Conservation (phyloP, 2,797 vertebrate species). For the Craterocephalus amniculus region DNA sequence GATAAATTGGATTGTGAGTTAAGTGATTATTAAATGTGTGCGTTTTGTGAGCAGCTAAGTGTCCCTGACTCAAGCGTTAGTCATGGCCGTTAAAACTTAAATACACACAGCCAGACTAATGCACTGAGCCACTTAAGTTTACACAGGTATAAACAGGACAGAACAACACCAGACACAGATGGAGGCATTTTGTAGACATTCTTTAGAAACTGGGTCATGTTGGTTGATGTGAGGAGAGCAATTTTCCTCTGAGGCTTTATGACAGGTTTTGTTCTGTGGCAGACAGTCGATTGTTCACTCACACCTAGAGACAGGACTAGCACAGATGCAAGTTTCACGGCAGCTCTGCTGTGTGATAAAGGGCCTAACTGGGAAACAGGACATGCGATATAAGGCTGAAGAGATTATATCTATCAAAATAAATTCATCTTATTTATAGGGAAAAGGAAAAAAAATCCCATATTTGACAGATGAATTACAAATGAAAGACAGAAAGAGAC, state of each 20-base stretch:
- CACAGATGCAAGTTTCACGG: background rate
- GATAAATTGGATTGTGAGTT: conserved; percentile 16
- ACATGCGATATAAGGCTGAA: background rate
- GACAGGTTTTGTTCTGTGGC: conserved; percentile 9
- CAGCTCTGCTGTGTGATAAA: conserved; percentile 4
- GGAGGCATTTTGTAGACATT: conserved; percentile 36
- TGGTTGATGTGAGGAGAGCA: conserved; percentile 14
- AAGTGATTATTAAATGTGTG: conserved; percentile 40
- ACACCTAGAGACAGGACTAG: background rate
- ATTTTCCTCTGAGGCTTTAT: conserved; percentile 3
- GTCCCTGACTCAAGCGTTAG: conserved; percentile 43
- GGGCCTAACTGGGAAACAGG: background rate
- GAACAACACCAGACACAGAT: conserved; percentile 36
- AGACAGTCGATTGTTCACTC: conserved; percentile 19
- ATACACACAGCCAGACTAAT: conserved; percentile 19
- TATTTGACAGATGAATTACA: background rate
- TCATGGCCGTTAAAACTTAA: conserved; percentile 52
- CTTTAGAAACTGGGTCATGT: conserved; percentile 51
- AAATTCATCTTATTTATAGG: background rate
- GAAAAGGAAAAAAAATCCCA: background rate
- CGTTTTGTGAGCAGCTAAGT: conserved; percentile 26
- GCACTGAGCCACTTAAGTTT: conserved; percentile 24
- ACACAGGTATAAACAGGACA: conserved; percentile 59
- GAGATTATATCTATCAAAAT: background rate
- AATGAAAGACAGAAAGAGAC: background rate